Evolutionary conservation across 2,888 invertebrate genomes (phyloP).

Genomic region (Hyposoter didymator): DNA sequence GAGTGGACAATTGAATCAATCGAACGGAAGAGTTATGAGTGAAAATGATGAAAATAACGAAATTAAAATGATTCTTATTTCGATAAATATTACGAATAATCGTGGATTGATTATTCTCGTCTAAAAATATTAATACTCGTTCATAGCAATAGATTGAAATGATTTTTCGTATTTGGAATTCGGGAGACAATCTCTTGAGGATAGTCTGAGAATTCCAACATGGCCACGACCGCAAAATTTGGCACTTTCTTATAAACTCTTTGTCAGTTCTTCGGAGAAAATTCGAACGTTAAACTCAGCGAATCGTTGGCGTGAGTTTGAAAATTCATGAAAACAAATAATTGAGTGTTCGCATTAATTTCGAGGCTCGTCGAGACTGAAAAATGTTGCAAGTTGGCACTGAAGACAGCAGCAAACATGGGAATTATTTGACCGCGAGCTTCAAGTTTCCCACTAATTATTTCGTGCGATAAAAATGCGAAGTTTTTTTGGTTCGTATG

Average conservation of each 20-base stretch:
- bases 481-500: background rate
- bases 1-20: background rate
- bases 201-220: constrained; percentile 43
- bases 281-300: constrained; percentile 17
- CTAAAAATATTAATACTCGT: constrained; percentile 28
- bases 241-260: constrained; percentile 59
- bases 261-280: constrained; percentile 39
- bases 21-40: background rate
- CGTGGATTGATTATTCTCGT: background rate
- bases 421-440: background rate
- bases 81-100: background rate
- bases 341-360: constrained; percentile 60
- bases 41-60: background rate
- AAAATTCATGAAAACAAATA: background rate
- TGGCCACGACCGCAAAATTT: constrained; percentile 54
- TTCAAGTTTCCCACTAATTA: background rate
- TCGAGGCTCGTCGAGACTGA: constrained; percentile 25
- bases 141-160: constrained; percentile 6
- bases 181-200: background rate
- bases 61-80: background rate
- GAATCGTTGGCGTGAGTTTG: constrained; percentile 17
- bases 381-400: constrained; percentile 17
- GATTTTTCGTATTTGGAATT: background rate
- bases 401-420: background rate
- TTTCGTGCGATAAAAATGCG: background rate